These are phyloP conservation scores for Drosophila sp. DNA, from an alignment of 1,140 invertebrate genomes.

Conservation along the genomic window DNA sequence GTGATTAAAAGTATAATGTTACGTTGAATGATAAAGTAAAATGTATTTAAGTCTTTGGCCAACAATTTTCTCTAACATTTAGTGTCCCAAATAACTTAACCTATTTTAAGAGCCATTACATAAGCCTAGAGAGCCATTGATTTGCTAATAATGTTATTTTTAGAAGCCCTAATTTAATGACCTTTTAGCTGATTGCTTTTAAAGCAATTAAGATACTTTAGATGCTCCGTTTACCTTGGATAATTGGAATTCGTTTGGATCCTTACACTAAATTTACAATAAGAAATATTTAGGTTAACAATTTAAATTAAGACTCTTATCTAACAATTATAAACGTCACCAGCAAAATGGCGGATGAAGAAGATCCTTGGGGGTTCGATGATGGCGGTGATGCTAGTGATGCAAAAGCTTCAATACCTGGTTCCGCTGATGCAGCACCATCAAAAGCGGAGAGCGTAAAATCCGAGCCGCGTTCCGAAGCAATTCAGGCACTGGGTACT, in stretches of 20 bases:
- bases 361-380: conserved; percentile 84
- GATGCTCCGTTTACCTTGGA: not conserved
- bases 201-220: not conserved
- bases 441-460: conserved; percentile 72
- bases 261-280: too few relatives aligned
- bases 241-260: not conserved
- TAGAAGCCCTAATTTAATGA: conserved; percentile 15
- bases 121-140: not conserved
- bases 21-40: not conserved
- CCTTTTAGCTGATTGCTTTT: conserved; percentile 8
- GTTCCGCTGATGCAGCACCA: conserved; percentile 43
- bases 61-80: not conserved
- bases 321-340: not conserved
- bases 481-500: conserved; percentile 19
- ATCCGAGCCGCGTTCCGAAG: conserved; percentile 69
- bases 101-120: conserved; percentile 10
- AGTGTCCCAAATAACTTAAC: conserved; percentile 16
- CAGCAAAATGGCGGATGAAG: conserved; percentile 82
- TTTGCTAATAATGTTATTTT: not conserved
- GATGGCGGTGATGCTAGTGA: conserved; percentile 57
- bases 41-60: conserved; percentile 2
- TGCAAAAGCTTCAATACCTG: conserved; percentile 40
- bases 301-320: not conserved
- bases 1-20: not conserved
- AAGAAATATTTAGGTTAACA: not conserved